Evolutionary conservation across 2,113 vertebrate genomes (phyloP).

Genomic region (Eudyptes chrysolophus): DNA sequence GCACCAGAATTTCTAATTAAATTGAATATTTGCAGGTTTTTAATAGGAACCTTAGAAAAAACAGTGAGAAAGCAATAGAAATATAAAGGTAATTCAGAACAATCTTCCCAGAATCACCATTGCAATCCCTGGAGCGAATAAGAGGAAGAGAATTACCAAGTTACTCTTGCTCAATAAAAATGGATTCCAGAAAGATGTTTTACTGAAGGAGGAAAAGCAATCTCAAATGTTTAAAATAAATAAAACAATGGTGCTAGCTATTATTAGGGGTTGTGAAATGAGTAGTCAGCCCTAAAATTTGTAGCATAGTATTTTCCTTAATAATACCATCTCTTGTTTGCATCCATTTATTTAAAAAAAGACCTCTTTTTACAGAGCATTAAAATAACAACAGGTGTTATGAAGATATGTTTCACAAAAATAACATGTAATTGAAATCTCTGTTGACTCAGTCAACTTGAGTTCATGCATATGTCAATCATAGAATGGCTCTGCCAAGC

Average conservation of each 20-base stretch:
- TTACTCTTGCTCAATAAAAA: background rate
- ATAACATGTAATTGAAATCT: background rate
- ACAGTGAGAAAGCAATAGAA: background rate
- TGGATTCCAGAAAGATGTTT: background rate
- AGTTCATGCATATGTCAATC: background rate
- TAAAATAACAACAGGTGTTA: background rate
- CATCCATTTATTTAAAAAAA: background rate
- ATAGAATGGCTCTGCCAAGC: background rate
- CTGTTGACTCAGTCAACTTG: background rate
- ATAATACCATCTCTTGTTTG: background rate
- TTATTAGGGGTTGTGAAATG: background rate
- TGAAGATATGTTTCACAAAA: background rate
- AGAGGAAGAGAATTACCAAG: background rate
- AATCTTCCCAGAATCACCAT: background rate
- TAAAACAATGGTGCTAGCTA: background rate
- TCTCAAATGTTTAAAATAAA: background rate
- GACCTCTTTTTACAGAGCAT: background rate
- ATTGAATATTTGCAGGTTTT: background rate
- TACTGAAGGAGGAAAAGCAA: background rate
- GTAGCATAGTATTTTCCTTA: background rate
- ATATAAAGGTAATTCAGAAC: background rate
- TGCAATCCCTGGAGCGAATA: background rate
- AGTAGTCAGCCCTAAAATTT: background rate
- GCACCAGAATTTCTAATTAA: background rate
- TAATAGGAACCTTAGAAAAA: background rate